A percentile compares a stretch with the other conserved stretches of the same genome.
These are phyloP conservation scores for Ispidina picta DNA, from an alignment of 2,797 vertebrate genomes.

Conservation along the genomic window DNA sequence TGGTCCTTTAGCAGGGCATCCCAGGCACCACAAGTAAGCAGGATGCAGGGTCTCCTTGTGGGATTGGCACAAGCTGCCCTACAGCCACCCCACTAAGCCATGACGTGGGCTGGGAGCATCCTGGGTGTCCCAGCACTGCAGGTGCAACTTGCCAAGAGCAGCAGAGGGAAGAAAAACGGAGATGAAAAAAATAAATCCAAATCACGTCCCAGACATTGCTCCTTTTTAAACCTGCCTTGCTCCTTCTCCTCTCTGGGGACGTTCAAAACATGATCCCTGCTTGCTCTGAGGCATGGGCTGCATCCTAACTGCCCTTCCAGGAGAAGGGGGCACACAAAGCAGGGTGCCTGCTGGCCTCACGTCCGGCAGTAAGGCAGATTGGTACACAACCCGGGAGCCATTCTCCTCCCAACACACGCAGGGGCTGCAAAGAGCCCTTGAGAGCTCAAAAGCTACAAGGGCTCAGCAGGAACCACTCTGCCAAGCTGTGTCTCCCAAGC, in stretches of 20 bases:
- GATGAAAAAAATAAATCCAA: not conserved
- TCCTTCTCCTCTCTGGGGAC: not conserved
- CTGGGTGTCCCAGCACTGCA: not conserved
- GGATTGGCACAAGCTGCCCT: not conserved
- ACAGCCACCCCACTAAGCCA: not conserved
- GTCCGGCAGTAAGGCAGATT: not conserved
- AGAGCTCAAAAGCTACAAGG: not conserved
- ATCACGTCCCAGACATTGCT: not conserved
- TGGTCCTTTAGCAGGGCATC: not conserved
- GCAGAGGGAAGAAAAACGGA: not conserved
- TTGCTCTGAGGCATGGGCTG: not conserved
- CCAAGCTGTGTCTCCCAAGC: not conserved
- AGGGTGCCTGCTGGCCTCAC: not conserved
- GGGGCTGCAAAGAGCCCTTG: not conserved
- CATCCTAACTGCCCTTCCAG: not conserved
- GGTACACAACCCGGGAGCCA: rapidly evolving
- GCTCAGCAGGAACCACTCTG: not conserved
- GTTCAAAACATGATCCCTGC: not conserved
- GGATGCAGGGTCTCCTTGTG: not conserved
- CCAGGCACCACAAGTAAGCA: not conserved
- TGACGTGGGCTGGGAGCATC: not conserved
- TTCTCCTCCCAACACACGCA: not conserved
- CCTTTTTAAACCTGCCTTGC: not conserved
- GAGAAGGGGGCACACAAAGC: not conserved
- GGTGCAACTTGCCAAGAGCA: not conserved